Base-by-base conservation (phyloP, 2,888 invertebrate species). In the Myopa testacea region DNA sequence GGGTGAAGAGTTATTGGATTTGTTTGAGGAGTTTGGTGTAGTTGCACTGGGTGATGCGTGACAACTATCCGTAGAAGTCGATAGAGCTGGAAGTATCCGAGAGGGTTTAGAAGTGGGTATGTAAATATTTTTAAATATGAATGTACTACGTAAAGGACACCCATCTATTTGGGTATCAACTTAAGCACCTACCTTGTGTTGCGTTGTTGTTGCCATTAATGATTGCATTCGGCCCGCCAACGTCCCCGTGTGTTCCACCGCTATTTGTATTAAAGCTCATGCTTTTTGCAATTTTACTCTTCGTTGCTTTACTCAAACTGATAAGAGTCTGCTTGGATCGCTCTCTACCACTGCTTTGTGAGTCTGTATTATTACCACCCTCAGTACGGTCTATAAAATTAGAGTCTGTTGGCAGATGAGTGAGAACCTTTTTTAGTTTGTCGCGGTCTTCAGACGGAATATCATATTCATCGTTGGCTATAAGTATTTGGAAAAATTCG, bases 401-500 rank as follows among this genome's bases (percentile, higher is more conserved):
- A 65, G 52, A 26, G 40, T 19, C 68, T 37, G 52, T 84, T 4
- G 91, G 91, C 77, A 91, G 84, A 74, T 90, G 90, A 1, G 88
- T 86, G 0, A 91, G 82, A 79, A 91, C 90, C 68, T 91, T 90
- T 52, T 86, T 87, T 58, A 91, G 82, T 67, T 90, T 90, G 73
- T 90, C 89, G 4, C 89, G 87, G 81, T 91, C 90, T 63, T 91
- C 89, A 0, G 83, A 84, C 8, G 85, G 85, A 60, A 86, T 85
- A 78, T 83, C 86, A 78, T 84, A 85, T 45, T 87, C 88, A 76
- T 86, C 89, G 40, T 86, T 87, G 1, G 86, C 86, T 12, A 87
- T 85, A 5, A 92, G 87, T 65, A 89, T 88, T 81, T 92, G 91
- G 75, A 92, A 87, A 84, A 92, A 92, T 40, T 89, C 89, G 19